Conservation (phyloP, 2,113 vertebrate species). For the Neolamprologus kungweensis region DNA sequence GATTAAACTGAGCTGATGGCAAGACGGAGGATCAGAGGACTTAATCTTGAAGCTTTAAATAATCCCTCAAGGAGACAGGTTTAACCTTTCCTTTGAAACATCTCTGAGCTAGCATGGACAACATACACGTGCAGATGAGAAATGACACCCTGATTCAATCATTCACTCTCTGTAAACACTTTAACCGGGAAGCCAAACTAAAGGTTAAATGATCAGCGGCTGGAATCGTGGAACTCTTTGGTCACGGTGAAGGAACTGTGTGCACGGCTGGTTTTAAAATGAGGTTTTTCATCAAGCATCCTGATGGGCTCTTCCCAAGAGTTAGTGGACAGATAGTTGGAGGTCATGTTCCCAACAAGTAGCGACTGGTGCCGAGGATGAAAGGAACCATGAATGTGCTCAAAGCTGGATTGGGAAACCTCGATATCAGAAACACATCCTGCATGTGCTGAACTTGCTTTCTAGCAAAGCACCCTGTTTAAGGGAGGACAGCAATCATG, state of each 20-base stretch:
- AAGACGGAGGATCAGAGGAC: not conserved
- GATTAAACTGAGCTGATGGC: not conserved
- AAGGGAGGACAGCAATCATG: not conserved
- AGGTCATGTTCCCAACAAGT: not conserved
- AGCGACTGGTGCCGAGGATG: not conserved
- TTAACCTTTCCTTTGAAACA: not conserved
- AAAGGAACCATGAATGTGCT: not conserved
- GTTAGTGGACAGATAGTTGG: fast-evolving
- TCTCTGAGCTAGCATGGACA: not conserved
- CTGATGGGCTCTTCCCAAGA: not conserved
- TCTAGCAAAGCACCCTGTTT: not conserved
- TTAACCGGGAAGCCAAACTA: not conserved
- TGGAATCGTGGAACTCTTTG: not conserved
- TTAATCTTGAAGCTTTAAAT: not conserved
- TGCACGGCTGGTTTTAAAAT: not conserved
- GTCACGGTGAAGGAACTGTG: not conserved
- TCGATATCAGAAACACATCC: fast-evolving
- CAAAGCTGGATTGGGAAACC: not conserved
- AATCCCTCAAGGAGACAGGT: fast-evolving
- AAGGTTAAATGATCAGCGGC: not conserved
- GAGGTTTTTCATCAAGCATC: fast-evolving
- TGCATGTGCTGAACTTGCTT: not conserved
- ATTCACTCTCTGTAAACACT: not conserved
- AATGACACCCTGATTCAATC: not conserved
- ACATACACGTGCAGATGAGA: not conserved